phyloP scores from a whole-genome alignment of 1,140 invertebrate species.

The Magallana angulata region DNA sequence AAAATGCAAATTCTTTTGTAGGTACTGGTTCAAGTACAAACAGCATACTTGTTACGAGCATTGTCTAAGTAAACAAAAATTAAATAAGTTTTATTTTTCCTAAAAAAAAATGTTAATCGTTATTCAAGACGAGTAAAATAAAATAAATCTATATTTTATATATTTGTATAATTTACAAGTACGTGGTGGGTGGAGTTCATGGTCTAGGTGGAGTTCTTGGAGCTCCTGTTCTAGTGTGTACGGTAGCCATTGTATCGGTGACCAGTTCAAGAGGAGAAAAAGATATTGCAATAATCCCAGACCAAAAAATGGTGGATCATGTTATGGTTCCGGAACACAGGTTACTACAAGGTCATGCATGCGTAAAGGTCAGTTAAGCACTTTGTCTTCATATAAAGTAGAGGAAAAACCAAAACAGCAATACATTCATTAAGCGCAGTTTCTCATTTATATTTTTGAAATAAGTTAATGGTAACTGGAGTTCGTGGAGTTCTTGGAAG shows the following conservation, averaged over 20 bases:
- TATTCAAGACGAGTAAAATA: no score
- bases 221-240: background rate
- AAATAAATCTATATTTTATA: no score
- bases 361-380: background rate
- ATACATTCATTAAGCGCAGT: background rate
- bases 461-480: background rate
- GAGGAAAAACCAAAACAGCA: background rate
- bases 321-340: background rate
- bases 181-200: background rate
- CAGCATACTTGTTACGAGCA: background rate
- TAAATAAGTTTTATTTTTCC: background rate
- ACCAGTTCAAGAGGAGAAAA: background rate
- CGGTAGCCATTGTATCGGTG: background rate
- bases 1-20: background rate
- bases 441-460: background rate
- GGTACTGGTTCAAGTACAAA: background rate
- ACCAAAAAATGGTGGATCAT: background rate
- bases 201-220: background rate
- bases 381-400: background rate
- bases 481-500: background rate
- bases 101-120: background rate
- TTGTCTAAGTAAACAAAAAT: background rate
- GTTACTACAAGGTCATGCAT: background rate
- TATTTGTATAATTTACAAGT: no score
- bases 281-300: background rate